A percentile compares a stretch with the other conserved stretches of the same genome.
Conservation (phyloP, 2,797 vertebrate species). For the Neosilurus hyrtlii region DNA sequence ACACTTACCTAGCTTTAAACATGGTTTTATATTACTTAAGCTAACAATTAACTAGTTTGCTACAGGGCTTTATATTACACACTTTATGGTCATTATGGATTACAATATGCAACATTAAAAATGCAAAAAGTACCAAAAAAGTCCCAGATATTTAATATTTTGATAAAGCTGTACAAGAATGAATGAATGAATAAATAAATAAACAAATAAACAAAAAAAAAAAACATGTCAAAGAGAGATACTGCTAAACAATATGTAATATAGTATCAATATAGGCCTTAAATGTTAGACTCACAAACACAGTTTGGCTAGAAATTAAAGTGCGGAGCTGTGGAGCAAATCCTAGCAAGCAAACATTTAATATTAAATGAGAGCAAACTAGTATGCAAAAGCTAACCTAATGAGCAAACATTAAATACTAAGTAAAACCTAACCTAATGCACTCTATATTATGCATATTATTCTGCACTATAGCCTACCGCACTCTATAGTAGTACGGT, state of each 20-base stretch:
- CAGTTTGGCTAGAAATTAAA: neutral
- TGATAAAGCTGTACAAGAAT: too few relatives aligned
- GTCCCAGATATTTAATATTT: neutral
- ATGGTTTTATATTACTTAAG: too few relatives aligned
- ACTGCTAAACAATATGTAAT: too few relatives aligned
- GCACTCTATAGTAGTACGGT: neutral
- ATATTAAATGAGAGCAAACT: neutral
- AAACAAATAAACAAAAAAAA: too few relatives aligned
- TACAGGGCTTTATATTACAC: neutral
- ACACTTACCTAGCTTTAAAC: neutral
- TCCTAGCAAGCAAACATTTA: too few relatives aligned
- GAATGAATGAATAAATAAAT: too few relatives aligned
- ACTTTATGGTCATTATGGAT: too few relatives aligned
- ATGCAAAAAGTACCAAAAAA: neutral
- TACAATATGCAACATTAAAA: neutral
- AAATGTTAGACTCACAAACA: neutral
- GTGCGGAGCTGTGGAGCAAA: too few relatives aligned
- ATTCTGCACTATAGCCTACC: neutral
- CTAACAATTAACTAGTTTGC: neutral
- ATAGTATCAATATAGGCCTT: too few relatives aligned
- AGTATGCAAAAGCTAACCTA: neutral
- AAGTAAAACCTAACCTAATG: neutral
- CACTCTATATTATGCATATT: too few relatives aligned
- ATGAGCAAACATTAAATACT: neutral
- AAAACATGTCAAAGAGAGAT: too few relatives aligned